Conservation (phyloP, 2,888 invertebrate species). For the Eupithecia insigniata region DNA sequence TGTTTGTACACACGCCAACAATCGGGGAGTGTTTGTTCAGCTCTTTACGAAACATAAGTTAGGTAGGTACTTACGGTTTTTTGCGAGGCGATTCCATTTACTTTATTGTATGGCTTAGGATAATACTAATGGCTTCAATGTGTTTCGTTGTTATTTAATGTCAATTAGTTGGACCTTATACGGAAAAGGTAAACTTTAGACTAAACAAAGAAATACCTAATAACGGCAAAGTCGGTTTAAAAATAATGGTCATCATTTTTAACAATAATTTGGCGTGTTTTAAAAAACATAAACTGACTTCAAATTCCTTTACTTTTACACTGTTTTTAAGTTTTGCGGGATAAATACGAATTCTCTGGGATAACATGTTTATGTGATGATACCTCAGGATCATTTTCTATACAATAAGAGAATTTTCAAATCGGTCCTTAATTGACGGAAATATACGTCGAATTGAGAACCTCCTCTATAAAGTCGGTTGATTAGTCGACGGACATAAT, state of each 20-base stretch:
- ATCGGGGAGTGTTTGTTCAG: constrained; percentile 51
- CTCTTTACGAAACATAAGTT: constrained; percentile 43
- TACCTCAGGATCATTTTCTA: no score
- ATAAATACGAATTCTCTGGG: no score
- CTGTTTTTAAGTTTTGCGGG: no score
- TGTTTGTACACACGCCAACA: constrained; percentile 68
- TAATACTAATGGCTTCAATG: not conserved
- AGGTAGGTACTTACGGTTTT: constrained; percentile 22
- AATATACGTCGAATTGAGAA: no score
- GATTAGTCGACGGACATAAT: no score
- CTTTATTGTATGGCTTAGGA: constrained; percentile 3
- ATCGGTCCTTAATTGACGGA: no score
- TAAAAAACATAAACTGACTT: no score
- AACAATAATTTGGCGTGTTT: not conserved
- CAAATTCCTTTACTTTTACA: no score
- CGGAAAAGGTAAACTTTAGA: not conserved
- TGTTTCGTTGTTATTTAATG: constrained; percentile 4
- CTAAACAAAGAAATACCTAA: not conserved
- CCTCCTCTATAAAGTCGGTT: no score
- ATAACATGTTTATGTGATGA: no score
- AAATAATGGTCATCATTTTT: not conserved
- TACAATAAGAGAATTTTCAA: no score
- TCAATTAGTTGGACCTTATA: not conserved
- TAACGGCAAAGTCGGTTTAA: not conserved
- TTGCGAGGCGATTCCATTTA: constrained; percentile 13